Evolutionary conservation across 2,113 vertebrate genomes (phyloP), one percentile per base, ranked within the genome.

Genomic region (Nothocercus julius): DNA sequence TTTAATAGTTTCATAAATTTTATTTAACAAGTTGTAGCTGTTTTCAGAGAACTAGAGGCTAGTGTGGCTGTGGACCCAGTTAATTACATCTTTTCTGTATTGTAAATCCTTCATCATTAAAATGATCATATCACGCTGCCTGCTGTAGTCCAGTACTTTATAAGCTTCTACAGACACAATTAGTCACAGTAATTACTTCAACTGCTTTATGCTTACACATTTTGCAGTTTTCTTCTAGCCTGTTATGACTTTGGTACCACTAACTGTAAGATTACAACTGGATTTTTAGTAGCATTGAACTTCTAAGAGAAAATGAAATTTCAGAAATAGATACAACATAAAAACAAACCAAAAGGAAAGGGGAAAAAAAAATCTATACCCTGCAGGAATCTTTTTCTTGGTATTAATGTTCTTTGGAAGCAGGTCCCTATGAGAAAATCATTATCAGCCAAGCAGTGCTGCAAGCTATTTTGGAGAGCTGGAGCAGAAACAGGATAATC

Each of bases 401-500:
- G 3, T 85, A 58, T 75, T 92, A 93, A 92, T 89, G 69, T 77
- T 77, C 53, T 62, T 94, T 54, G 21, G 73, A 81, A 95, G 32
- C 67, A 92, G 59, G 25, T 86, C 96, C 81, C 59, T 89, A 10
- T 89, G 77, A 93, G 85, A 87, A 96, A 94, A 88, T 95, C 84
- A 85, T 94, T 96, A 91, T 94, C 82, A 87, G 21, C 44, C 22
- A 66, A 79, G 64, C 45, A 87, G 27, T 1, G 54, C 92, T 94
- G 38, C 36, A 80, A 86, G 78, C 82, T 96, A 51, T 92, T 97
- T 94, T 80, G 40, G 66, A 56, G 92, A 85, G 82, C 86, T 93
- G 85, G 93, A 74, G 87, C 9, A 92, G 89, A 97, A 96, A 96
- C 66, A 72, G 34, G 62, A 94, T 95, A 96, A 97, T 95, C 80